Conservation (phyloP, 2,797 vertebrate genomes). For the Macropus fuliginosus region DNA sequence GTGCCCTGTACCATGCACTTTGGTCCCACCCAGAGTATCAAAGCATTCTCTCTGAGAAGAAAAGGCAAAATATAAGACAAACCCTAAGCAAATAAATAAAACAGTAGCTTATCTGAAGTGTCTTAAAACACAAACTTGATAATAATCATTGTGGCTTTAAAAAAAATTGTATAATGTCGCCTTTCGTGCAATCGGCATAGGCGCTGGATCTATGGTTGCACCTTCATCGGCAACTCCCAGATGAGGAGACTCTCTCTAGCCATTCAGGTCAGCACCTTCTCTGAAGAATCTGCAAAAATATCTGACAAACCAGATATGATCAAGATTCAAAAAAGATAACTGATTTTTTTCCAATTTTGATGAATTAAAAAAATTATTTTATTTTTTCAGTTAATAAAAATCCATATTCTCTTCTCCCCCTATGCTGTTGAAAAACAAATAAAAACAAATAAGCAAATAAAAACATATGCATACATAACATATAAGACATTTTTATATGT, state of each 20-base stretch:
- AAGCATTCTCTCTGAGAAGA: conserved; percentile 35
- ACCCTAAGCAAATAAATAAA: conserved; percentile 24
- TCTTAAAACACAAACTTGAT: not conserved
- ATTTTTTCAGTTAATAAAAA: not conserved
- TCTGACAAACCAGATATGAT: conserved; percentile 92
- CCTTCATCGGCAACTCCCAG: not conserved
- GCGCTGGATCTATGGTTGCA: not conserved
- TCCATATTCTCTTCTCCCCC: not conserved
- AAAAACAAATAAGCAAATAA: not conserved
- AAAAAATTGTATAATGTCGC: not conserved
- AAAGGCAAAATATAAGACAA: conserved; percentile 12
- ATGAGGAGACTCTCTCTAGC: not conserved
- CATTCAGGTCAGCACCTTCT: conserved; percentile 52
- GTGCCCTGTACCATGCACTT: not conserved
- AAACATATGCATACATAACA: too few relatives aligned
- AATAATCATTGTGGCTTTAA: not conserved
- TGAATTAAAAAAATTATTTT: not conserved
- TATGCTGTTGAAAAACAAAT: not conserved
- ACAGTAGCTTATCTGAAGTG: not conserved
- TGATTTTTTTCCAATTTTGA: not conserved
- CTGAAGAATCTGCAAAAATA: conserved; percentile 88
- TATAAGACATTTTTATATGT: not conserved
- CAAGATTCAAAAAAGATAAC: conserved; percentile 91
- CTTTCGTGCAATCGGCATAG: not conserved
- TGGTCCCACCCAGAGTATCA: not conserved